phyloP scores from a whole-genome alignment of 2,113 vertebrate species.

The Panthera tigris region DNA sequence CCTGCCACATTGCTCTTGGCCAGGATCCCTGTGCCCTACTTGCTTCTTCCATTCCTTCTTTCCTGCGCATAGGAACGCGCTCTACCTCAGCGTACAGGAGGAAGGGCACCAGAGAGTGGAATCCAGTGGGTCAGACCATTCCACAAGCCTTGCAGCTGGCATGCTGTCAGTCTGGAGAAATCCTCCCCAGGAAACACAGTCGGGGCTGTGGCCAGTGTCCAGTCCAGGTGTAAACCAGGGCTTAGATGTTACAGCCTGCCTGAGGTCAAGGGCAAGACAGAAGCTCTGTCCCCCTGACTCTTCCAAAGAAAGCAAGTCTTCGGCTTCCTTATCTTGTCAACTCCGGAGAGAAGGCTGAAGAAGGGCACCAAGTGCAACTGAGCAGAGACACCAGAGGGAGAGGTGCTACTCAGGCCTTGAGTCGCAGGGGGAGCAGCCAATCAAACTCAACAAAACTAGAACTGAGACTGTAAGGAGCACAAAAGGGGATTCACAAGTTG shows the following conservation, averaged over 20 bases:
- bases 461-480: fast-evolving
- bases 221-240: background rate
- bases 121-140: background rate
- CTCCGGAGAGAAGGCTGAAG: background rate
- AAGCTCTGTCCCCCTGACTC: background rate
- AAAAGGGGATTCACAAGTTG: background rate
- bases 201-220: background rate
- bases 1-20: background rate
- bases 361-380: too few relatives aligned
- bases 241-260: background rate
- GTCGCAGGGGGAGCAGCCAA: background rate
- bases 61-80: background rate
- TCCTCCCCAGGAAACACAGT: background rate
- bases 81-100: background rate
- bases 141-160: background rate
- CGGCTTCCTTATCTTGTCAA: background rate
- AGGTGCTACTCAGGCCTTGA: background rate
- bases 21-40: background rate
- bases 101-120: background rate
- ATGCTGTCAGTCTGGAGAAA: background rate
- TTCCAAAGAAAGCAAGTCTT: background rate
- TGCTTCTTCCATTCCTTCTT: background rate
- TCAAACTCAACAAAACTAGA: background rate
- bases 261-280: background rate
- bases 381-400: background rate